Evolutionary conservation across 2,888 invertebrate species (phyloP), one percentile per base, ranked within the genome.

Genomic region (Girardia tigrina): DNA sequence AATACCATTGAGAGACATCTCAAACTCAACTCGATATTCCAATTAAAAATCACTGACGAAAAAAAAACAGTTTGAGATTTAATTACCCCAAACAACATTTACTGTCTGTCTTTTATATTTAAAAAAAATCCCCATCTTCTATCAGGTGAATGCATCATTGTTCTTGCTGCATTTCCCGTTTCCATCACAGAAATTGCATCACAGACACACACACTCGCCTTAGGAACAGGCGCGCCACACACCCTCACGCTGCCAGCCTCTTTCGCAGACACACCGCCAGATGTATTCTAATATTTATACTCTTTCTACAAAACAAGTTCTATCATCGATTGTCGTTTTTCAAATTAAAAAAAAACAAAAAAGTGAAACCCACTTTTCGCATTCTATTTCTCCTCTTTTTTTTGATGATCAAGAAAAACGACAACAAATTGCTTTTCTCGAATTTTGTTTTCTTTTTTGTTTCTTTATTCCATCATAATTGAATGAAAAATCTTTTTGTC

Each of bases 281-380:
- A 56, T 56, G 56, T 56, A 56, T 56, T 56, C n/a, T 56, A 56
- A 56, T 56, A 56, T 56, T 56, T 56, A 56, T 56, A 56, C 56
- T 56, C 56, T 56, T 56, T 56, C 56, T 56, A 56, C 20, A n/a
- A 56, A 23, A 20, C 56, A 16, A 56, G n/a, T 23, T 56, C 56
- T 56, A n/a, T 56, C 56, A 56, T 56, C 56, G 56, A 56, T 56
- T 56, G 56, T 56, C 20, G 56, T 56, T 56, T 56, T n/a, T n/a
- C n/a, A n/a, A n/a, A n/a, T n/a, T n/a, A n/a, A n/a, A n/a, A n/a
- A n/a, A n/a, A n/a, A n/a, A n/a, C n/a, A n/a, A n/a, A n/a, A n/a
- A n/a, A n/a, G n/a, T n/a, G n/a, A n/a, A n/a, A n/a, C n/a, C n/a
- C n/a, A n/a, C n/a, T n/a, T n/a, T n/a, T n/a, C n/a, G n/a, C n/a